Evolutionary conservation across 2,797 vertebrate species (phyloP), one percentile per base, ranked within the genome.

Genomic region (Sternotherus odoratus): DNA sequence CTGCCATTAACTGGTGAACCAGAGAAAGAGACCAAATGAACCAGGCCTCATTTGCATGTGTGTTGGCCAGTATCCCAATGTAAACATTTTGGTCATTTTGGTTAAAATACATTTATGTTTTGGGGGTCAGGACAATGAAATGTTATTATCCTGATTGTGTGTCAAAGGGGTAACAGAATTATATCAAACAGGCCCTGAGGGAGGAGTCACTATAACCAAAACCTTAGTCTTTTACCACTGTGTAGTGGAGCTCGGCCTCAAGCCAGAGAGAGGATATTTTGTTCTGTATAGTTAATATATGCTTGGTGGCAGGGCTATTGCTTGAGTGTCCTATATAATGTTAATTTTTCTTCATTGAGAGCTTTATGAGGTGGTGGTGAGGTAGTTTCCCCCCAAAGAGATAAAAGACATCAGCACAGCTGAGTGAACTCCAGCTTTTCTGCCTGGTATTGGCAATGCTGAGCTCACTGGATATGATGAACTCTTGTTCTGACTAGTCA

Each of bases 241-340:
- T 10, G 19, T 23, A 66, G 60, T 19, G 60, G 60, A 21, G 33
- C 60, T 19, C 5, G 60, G 33, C 8, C 33, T 19, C 8, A 36
- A 21, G 16, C 60, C 2, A n/a, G 33, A n/a, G 2, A 36, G 6
- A 10, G 16, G 2, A 33, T 7, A 19, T n/a, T 36, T 19, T 66
- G 8, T 5, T 57, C 6, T 51, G 5, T 5, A 17, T 66, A 66
- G 8, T n/a, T 2, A 21, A 21, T 36, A 8, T 10, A 21, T 66
- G 8, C 8, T 2, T 19, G 16, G 7, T n/a, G 33, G 2, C 2
- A 21, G 4, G 17, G 33, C 4, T 63, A n/a, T 4, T 66, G 33
- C 15, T 19, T 8, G 2, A 5, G 60, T 2, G 16, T 19, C 4
- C 33, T 66, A 8, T 19, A 36, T 19, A 19, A 13, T 9, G 16